Base-by-base conservation (phyloP, 2,797 vertebrate species). In the Chanos chanos region DNA sequence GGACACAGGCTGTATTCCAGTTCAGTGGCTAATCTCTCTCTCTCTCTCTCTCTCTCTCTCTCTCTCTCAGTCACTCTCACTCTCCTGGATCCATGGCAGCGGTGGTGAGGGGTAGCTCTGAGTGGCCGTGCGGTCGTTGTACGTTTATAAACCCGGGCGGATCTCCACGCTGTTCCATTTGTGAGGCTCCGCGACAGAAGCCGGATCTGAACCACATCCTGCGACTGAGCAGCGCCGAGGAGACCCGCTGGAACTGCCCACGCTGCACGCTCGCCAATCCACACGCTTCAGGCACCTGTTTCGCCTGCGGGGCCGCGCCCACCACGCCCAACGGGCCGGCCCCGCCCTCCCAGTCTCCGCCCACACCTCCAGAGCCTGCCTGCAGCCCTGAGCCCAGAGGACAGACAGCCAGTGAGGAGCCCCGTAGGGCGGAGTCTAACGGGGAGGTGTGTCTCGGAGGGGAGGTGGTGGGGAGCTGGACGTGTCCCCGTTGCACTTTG, bases 61-160 rank as follows among this genome's bases (percentile, higher is more conserved):
- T 67, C 44, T 61, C 2, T 39, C 34, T 19, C 48, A 97, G 94
- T 89, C 90, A 94, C 79, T 94, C 92, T 21, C 94, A 94, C 80
- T 94, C 92, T 53, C 89, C 92, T 0, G 89, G 94, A 81, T 92
- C 94, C 86, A 98, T 97, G 95, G 94, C 94, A 75, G 75, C 92
- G 0, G 88, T 87, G 21, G 87, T 89, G 65, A 85, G 75, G 68
- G 81, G 81, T 70, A 78, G 75, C 21, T 82, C 81, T 5, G 94
- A 97, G 84, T 98, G 95, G 96, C 94, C 96, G 58, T 98, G 96
- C 62, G 90, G 91, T n/a, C 96, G 96, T 78, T 98, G 96, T 83
- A 98, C 96, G 64, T 97, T 95, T 83, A 78, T 98, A 76, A 99
- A 99, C 71, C 87, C 89, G 0, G 90, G 92, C 0, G 90, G 89